Base-by-base conservation (phyloP, 2,113 vertebrate species). In the Ornithorhynchus anatinus region DNA sequence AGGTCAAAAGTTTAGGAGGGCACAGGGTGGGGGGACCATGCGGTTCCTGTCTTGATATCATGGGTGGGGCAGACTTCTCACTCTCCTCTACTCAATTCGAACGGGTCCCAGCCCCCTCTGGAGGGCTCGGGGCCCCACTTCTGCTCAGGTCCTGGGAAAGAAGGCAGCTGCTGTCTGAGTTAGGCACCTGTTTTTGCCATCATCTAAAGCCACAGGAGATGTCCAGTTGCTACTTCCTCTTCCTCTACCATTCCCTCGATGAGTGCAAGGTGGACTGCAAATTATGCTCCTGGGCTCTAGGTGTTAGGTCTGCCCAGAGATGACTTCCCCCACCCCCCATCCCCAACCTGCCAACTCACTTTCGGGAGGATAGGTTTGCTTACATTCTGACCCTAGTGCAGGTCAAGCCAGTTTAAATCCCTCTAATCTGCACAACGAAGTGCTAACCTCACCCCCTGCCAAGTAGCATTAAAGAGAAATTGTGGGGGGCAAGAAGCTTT, bases 1-100 rank as follows among this genome's bases (percentile, higher is more conserved):
- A 59, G 68, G 65, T 29, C 38, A 77, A 65, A 79, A 48, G 76
- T 23, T 82, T 77, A 62, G 23, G 60, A 58, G 60, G n/a, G 54
- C 48, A 74, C 52, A n/a, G n/a, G n/a, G n/a, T n/a, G n/a, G n/a
- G 52, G 52, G 54, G 53, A 62, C 57, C 3, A 50, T 59, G 11
- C 27, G 43, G 2, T 35, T 15, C 66, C 80, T 72, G 22, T 66
- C 48, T 67, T 44, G 67, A 74, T 80, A 82, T 50, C 3, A 62
- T 37, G 47, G 47, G 19, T 23, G 25, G 23, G 32, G 10, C 12
- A 8, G 23, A 17, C 25, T 7, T n/a, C n/a, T n/a, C n/a, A n/a
- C n/a, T n/a, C 25, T 48, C 31, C 31, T 50, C 47, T 29, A 10
- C 47, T 29, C 25, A 50, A 50, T 29, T 27, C 25, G 31, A 27